phyloP scores from a whole-genome alignment of 1,140 invertebrate genomes.

The Homalodisca vitripennis region DNA sequence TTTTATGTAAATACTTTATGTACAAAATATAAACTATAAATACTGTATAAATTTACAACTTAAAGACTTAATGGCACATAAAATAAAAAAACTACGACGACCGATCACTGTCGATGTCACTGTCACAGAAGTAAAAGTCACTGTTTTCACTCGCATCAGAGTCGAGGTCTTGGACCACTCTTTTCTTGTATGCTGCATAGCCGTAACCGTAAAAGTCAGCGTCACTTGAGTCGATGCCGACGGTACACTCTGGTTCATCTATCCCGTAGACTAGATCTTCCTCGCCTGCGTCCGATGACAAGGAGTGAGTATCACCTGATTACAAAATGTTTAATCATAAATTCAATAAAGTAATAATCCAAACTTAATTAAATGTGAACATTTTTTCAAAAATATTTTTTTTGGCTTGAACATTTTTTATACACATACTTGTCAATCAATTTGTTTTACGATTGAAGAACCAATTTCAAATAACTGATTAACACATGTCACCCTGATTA shows the following conservation, averaged over 20 bases:
- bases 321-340: not conserved
- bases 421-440: not conserved
- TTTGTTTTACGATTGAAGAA: not conserved
- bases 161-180: not conserved
- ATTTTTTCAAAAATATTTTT: not conserved
- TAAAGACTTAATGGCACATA: too few species aligned
- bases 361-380: not conserved
- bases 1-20: too few species aligned
- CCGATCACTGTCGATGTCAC: slow-evolving; percentile 9
- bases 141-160: slow-evolving; percentile 16
- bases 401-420: not conserved
- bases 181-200: slow-evolving; percentile 12
- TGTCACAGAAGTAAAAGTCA: slow-evolving; percentile 13
- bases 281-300: slow-evolving; percentile 16
- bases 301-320: not conserved
- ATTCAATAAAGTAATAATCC: not conserved
- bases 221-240: not conserved
- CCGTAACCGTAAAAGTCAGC: not conserved
- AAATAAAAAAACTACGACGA: too few species aligned
- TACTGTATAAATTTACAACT: too few species aligned
- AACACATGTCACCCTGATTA: not conserved
- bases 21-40: too few species aligned
- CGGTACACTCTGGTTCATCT: not conserved
- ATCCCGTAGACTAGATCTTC: not conserved
- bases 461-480: not conserved